A percentile compares a stretch with the other conserved stretches of the same genome.
These are phyloP conservation scores for Pelvicachromis taeniatus DNA, from an alignment of 2,113 vertebrate genomes.

Conservation along the genomic window DNA sequence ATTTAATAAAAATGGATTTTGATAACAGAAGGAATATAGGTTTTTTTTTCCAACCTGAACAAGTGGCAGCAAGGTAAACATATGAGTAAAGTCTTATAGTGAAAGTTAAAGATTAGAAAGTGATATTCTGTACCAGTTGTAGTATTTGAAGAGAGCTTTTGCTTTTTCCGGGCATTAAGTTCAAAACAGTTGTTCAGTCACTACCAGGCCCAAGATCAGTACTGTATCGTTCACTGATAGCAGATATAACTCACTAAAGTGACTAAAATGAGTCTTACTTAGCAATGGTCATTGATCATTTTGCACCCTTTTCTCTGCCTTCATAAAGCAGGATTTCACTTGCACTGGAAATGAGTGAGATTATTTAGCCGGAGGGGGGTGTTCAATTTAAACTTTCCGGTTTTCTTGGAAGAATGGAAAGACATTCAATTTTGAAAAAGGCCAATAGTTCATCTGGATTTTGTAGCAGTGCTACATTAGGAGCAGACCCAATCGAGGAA, in stretches of 20 bases:
- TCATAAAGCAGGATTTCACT: background rate
- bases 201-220: background rate
- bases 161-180: background rate
- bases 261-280: background rate
- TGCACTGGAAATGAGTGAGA: background rate
- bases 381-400: background rate
- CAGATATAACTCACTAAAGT: background rate
- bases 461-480: background rate
- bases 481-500: background rate
- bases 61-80: background rate
- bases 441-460: background rate
- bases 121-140: background rate
- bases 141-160: background rate
- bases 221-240: background rate
- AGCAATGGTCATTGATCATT: background rate
- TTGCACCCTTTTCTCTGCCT: background rate
- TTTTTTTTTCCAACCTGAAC: background rate
- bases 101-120: background rate
- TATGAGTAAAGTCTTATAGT: background rate
- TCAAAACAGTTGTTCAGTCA: background rate
- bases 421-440: background rate
- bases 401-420: background rate
- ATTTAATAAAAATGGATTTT: accelerated
- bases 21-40: background rate
- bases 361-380: background rate